Percentiles rank a stretch among this genome's conserved stretches.
phyloP scores from a whole-genome alignment of 2,113 vertebrate genomes.

The Pristiophorus japonicus region DNA sequence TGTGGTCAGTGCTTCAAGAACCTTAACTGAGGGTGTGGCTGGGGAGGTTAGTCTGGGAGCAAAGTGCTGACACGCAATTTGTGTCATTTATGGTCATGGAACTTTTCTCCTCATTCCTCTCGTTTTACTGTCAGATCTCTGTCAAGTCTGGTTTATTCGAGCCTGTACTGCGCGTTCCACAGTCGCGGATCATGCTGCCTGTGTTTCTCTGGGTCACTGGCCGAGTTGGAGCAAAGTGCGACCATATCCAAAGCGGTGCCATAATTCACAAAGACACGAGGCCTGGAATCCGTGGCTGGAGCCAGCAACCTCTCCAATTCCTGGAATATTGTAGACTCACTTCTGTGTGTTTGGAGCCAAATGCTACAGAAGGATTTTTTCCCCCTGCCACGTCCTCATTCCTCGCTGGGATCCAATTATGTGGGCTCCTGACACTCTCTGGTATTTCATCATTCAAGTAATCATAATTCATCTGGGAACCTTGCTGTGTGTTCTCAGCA shows the following conservation, averaged over 20 bases:
- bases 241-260: neutral
- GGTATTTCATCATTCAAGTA: neutral
- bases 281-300: neutral
- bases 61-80: neutral
- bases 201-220: neutral
- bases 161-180: neutral
- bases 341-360: neutral
- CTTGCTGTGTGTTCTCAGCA: neutral
- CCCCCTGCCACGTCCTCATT: neutral
- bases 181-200: neutral
- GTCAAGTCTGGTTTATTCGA: neutral
- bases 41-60: neutral
- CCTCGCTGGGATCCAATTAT: constrained; percentile 9
- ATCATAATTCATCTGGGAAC: neutral
- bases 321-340: constrained; percentile 11
- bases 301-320: neutral
- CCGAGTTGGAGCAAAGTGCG: neutral
- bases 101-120: neutral
- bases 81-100: neutral
- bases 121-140: neutral
- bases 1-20: too few species aligned
- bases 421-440: neutral
- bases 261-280: neutral
- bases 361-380: neutral
- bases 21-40: neutral